Conservation (phyloP, 2,113 vertebrate genomes). For the Grallaria varia region DNA sequence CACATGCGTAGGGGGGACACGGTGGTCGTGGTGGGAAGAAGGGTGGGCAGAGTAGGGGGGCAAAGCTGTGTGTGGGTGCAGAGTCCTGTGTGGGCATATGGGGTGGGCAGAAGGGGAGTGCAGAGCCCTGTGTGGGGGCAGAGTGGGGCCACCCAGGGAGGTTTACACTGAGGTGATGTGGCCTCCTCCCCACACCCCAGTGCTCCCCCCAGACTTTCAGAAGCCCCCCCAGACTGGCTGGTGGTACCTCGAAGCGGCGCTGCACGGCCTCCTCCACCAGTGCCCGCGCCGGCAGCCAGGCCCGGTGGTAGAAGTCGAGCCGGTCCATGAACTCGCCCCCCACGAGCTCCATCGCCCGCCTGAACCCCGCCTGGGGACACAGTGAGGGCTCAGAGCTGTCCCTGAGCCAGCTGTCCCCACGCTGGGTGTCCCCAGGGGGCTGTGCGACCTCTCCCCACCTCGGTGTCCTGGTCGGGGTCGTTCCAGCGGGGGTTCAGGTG, state of each 20-base stretch:
- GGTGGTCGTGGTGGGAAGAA: not conserved
- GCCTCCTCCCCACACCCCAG: not conserved
- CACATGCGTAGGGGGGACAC: not conserved
- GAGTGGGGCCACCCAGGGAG: fast-evolving
- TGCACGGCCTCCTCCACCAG: constrained; percentile 84
- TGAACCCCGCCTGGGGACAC: constrained; percentile 80
- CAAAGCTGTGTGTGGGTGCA: not conserved
- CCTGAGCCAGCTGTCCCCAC: no score
- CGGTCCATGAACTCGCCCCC: constrained; percentile 86
- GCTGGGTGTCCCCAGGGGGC: not conserved
- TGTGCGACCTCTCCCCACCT: not conserved
- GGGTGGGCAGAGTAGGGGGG: not conserved
- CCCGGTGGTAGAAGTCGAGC: constrained; percentile 80
- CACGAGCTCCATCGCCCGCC: constrained; percentile 84
- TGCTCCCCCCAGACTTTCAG: no score
- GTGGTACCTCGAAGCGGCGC: constrained; percentile 79
- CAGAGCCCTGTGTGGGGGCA: not conserved
- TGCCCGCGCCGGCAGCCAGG: constrained; percentile 88
- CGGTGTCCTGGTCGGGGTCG: constrained; percentile 12
- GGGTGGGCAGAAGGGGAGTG: no score
- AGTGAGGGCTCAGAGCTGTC: not conserved
- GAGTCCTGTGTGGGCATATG: no score
- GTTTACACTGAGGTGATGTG: fast-evolving
- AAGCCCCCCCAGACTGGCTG: fast-evolving
- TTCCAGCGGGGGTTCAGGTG: constrained; percentile 94